Evolutionary conservation across 2,797 vertebrate species (phyloP), one percentile per base, ranked within the genome.

Genomic region (Urocyon cinereoargenteus): DNA sequence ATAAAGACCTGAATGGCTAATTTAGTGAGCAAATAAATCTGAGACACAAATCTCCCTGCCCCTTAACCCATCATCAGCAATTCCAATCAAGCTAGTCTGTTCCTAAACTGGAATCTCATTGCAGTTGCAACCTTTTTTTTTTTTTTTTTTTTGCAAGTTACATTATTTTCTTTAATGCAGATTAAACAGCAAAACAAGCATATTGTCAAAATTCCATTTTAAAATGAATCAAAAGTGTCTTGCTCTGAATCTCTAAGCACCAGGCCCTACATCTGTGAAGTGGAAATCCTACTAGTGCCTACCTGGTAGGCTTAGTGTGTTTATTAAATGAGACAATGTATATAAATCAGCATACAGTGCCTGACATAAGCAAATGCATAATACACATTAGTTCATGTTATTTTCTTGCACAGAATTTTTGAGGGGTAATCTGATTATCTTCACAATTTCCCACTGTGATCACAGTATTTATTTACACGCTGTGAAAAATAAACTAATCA

Each of bases 21-120:
- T 96, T 97, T 85, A 94, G 72, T 77, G 87, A 93, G 34, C 72
- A 96, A 94, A 95, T 89, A 96, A 94, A 96, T 66, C 14, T 45
- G 53, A 90, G 83, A 68, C 84, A 88, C 83, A 88, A 85, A 75
- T 78, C 84, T 70, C 81, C n/a, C 28, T 78, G 21, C 21, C 87
- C 36, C 86, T 92, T 77, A 70, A 84, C 62, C 83, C 36, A 83
- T 86, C 91, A 87, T 78, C 55, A 36, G 66, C 36, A 68, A 92
- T 72, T 64, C 53, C 49, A 84, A 92, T 90, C 77, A 93, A 94
- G 61, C 49, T 89, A 28, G 26, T 72, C 22, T 78, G 34, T 61
- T 84, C 15, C 66, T 40, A 93, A 87, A 61, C 36, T 57, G 77
- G 24, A 87, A 82, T 85, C 26, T 79, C 64, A 91, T 4, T 68